Conservation (phyloP, 2,797 vertebrate species). For the Gouania willdenowi region DNA sequence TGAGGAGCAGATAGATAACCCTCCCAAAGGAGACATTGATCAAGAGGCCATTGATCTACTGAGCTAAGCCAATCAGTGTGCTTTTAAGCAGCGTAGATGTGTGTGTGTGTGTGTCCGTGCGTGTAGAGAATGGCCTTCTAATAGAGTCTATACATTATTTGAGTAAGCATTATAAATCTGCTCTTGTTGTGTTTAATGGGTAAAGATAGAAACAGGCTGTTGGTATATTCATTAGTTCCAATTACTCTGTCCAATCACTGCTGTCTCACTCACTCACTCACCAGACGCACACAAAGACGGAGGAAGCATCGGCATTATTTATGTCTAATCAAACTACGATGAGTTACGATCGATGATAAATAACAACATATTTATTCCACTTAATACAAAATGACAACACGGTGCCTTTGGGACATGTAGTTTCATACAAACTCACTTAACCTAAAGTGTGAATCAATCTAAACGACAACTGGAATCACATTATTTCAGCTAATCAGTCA, state of each 20-base stretch:
- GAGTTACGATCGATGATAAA: conserved; percentile 42
- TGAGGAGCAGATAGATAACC: conserved; percentile 64
- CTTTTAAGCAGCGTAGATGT: conserved; percentile 9
- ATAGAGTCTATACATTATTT: conserved; percentile 71
- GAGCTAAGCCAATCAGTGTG: conserved; percentile 55
- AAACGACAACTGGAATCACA: conserved; percentile 45
- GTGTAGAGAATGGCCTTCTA: conserved; percentile 50
- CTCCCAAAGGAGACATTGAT: conserved; percentile 68
- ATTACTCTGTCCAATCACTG: conserved; percentile 65
- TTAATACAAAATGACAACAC: conserved; percentile 50
- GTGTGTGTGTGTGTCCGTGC: not conserved
- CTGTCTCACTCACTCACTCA: conserved; percentile 41
- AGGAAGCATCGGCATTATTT: conserved; percentile 36
- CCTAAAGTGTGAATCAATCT: conserved; percentile 60
- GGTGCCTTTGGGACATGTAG: conserved; percentile 33
- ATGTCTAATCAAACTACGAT: conserved; percentile 30
- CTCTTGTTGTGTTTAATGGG: conserved; percentile 70
- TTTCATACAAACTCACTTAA: conserved; percentile 52
- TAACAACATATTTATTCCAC: conserved; percentile 58
- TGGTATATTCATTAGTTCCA: conserved; percentile 72
- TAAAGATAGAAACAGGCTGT: conserved; percentile 62
- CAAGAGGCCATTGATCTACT: conserved; percentile 69
- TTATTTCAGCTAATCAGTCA: conserved; percentile 53
- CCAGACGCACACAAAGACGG: not conserved
- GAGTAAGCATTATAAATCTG: conserved; percentile 73